phyloP scores from a whole-genome alignment of 2,888 invertebrate genomes.

The Seira musarum region DNA sequence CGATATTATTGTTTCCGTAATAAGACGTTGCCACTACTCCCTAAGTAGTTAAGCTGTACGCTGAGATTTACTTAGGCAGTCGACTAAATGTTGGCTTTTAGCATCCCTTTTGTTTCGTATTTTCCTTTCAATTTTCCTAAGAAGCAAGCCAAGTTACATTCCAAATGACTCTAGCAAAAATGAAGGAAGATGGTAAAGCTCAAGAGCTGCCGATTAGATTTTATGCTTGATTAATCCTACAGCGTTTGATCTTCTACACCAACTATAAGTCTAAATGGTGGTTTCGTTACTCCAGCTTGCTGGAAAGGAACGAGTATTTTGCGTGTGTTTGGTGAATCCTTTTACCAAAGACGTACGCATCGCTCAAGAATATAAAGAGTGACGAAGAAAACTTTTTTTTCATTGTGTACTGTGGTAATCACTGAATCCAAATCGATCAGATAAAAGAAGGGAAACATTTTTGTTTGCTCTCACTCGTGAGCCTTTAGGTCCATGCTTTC shows the following conservation, averaged over 20 bases:
- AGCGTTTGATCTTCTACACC: constrained; percentile 45
- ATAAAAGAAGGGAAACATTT: constrained; percentile 32
- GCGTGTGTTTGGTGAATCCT: neutral
- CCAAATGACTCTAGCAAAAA: neutral
- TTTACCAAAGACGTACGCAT: neutral
- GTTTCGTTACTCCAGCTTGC: no score
- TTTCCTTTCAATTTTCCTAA: no score
- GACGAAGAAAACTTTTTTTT: neutral
- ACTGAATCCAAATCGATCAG: constrained; percentile 47
- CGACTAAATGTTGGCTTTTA: no score
- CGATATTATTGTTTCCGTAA: neutral
- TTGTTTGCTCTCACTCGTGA: constrained; percentile 1
- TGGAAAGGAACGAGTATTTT: neutral
- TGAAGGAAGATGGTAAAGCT: constrained; percentile 21
- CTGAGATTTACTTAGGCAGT: no score
- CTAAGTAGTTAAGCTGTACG: no score
- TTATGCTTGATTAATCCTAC: constrained; percentile 52
- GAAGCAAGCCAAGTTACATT: no score
- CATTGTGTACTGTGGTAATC: neutral
- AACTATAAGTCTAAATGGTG: no score
- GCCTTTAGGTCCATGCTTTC: neutral
- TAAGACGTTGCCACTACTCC: no score
- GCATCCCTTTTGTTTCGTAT: no score
- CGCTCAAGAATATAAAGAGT: neutral
- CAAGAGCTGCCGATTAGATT: constrained; percentile 56